Evolutionary conservation across 2,888 invertebrate species (phyloP).

Genomic region (Zootermopsis nevadensis): DNA sequence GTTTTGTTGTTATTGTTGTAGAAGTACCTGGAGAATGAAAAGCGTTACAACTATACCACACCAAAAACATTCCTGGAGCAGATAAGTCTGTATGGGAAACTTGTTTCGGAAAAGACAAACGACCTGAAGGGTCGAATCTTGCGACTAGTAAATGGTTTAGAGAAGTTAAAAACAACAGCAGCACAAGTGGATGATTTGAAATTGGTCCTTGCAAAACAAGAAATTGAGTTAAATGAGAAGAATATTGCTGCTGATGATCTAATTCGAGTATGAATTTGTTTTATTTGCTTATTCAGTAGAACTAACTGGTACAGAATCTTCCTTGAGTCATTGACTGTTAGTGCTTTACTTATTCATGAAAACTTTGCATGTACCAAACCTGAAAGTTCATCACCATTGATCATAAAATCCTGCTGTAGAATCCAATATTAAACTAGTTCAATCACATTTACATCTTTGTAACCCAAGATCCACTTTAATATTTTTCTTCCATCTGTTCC

Average conservation of each 20-base stretch:
- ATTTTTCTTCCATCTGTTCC: too few relatives aligned
- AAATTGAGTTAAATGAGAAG: constrained; percentile 85
- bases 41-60: constrained; percentile 94
- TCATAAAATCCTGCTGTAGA: too few relatives aligned
- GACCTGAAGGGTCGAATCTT: constrained; percentile 68
- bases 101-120: constrained; percentile 42
- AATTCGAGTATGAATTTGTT: constrained; percentile 66
- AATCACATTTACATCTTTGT: too few relatives aligned
- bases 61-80: constrained; percentile 96
- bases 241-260: constrained; percentile 91
- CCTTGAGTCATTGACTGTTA: too few relatives aligned
- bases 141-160: constrained; percentile 87
- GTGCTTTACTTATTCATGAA: too few relatives aligned
- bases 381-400: too few relatives aligned
- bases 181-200: constrained; percentile 88
- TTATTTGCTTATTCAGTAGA: background rate
- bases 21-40: constrained; percentile 85
- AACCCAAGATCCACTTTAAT: too few relatives aligned
- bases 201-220: constrained; percentile 78
- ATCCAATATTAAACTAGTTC: too few relatives aligned
- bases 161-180: constrained; percentile 87
- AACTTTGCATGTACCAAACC: too few relatives aligned
- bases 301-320: too few relatives aligned
- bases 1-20: constrained; percentile 69
- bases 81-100: constrained; percentile 75